phyloP scores from a whole-genome alignment of 37 sponge, comb jelly and placozoan genomes.

The Ephydatia muelleri region DNA sequence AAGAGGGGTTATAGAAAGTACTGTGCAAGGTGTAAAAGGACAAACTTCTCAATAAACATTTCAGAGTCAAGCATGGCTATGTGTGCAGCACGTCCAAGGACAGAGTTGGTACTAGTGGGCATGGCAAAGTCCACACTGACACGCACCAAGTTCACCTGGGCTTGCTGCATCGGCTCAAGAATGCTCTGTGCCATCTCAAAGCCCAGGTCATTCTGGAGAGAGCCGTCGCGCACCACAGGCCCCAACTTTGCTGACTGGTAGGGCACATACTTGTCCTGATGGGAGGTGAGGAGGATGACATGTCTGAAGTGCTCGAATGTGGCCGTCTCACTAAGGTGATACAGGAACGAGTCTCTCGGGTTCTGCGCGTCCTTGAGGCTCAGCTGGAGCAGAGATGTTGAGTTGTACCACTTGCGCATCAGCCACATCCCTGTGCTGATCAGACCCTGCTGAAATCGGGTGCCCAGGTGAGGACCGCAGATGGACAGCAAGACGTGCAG shows the following conservation, averaged over 20 bases:
- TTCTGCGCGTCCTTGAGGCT: conserved; percentile 78
- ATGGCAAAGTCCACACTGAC: conserved; percentile 76
- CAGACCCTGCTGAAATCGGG: conserved; percentile 68
- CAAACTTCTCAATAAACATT: conserved; percentile 90
- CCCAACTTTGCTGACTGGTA: conserved; percentile 90
- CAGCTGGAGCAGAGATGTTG: conserved; percentile 87
- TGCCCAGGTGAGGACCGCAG: conserved; percentile 95
- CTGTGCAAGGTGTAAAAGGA: conserved; percentile 60
- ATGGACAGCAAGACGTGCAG: conserved; percentile 89
- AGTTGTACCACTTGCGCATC: conserved; percentile 90
- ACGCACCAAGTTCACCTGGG: conserved; percentile 69
- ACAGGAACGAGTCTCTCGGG: conserved; percentile 80
- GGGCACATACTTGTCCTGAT: conserved; percentile 96
- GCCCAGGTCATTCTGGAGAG: conserved; percentile 40
- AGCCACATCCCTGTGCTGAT: conserved; percentile 95
- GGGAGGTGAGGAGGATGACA: conserved; percentile 86
- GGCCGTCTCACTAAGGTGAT: conserved; percentile 80
- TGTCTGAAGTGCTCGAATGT: conserved; percentile 80
- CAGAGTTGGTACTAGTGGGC: conserved; percentile 67
- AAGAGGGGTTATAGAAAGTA: conserved; percentile 70
- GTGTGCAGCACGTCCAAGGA: conserved; percentile 97
- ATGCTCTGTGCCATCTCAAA: conserved; percentile 80
- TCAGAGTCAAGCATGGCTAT: conserved; percentile 95
- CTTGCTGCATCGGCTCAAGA: conserved; percentile 52
- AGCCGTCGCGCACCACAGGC: conserved; percentile 34